A percentile compares a stretch with the other conserved stretches of the same genome.
Evolutionary conservation across 2,797 vertebrate genomes (phyloP).

Genomic region (Crocidura indochinensis): DNA sequence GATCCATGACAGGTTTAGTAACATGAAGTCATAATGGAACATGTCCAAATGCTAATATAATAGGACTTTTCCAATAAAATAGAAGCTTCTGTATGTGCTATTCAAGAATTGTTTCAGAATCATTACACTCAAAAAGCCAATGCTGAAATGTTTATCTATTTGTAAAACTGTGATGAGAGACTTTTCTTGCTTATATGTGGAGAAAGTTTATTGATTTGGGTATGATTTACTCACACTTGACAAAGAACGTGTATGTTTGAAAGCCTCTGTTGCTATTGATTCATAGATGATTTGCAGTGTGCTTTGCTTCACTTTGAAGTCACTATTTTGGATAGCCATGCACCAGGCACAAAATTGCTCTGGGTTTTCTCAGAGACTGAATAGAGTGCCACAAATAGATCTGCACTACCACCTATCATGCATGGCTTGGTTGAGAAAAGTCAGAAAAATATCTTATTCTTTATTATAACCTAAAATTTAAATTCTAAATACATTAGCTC

Average conservation of each 20-base stretch:
- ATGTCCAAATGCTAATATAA: not conserved
- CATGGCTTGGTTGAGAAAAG: constrained; percentile 21
- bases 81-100: not conserved
- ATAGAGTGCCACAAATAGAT: constrained; percentile 31
- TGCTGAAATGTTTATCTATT: not conserved
- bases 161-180: not conserved
- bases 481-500: constrained; percentile 51
- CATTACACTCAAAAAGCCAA: not conserved
- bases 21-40: not conserved
- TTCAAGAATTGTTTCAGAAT: not conserved
- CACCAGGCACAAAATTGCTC: constrained; percentile 4
- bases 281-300: not conserved
- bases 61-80: constrained; percentile 15
- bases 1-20: not conserved
- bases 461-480: constrained; percentile 60
- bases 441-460: constrained; percentile 53
- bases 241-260: not conserved
- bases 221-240: constrained; percentile 21
- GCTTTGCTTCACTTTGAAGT: not conserved
- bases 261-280: not conserved
- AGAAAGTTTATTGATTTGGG: constrained; percentile 39
- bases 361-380: constrained; percentile 29
- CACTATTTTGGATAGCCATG: not conserved
- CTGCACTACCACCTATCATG: not conserved
- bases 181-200: not conserved